A percentile compares a stretch with the other conserved stretches of the same genome.
Evolutionary conservation across 2,888 invertebrate genomes (phyloP).

Genomic region (Drosophila melanosoma): DNA sequence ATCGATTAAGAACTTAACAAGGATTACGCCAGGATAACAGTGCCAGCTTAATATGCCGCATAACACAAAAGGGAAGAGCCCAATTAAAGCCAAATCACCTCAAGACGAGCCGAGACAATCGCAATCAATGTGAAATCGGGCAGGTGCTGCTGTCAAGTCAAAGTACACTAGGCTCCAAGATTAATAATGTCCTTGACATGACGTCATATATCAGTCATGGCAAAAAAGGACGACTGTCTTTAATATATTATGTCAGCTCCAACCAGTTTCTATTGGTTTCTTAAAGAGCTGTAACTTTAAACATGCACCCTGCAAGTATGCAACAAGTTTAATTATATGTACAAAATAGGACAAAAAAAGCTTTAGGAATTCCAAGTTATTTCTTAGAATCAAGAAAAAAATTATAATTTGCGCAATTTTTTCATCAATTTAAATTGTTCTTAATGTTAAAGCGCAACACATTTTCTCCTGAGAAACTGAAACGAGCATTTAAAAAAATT

Average conservation of each 20-base stretch:
- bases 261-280: background rate
- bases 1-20: constrained; percentile 77
- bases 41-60: constrained; percentile 54
- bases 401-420: background rate
- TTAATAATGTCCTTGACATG: constrained; percentile 11
- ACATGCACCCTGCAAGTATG: background rate
- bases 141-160: constrained; percentile 12
- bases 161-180: background rate
- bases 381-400: background rate
- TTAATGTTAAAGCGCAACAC: background rate
- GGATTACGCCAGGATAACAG: constrained; percentile 62
- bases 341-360: background rate
- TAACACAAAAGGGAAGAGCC: constrained; percentile 36
- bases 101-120: constrained; percentile 8
- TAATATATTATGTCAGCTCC: no score
- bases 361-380: background rate
- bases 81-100: constrained; percentile 52
- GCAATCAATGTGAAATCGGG: constrained; percentile 19
- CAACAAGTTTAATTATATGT: background rate
- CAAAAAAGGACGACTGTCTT: background rate
- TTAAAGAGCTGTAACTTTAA: background rate
- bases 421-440: background rate
- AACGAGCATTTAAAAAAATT: no score
- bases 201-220: constrained; percentile 5
- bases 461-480: no score